Conservation (phyloP, 2,797 vertebrate genomes). For the Diglossa cyanea region DNA sequence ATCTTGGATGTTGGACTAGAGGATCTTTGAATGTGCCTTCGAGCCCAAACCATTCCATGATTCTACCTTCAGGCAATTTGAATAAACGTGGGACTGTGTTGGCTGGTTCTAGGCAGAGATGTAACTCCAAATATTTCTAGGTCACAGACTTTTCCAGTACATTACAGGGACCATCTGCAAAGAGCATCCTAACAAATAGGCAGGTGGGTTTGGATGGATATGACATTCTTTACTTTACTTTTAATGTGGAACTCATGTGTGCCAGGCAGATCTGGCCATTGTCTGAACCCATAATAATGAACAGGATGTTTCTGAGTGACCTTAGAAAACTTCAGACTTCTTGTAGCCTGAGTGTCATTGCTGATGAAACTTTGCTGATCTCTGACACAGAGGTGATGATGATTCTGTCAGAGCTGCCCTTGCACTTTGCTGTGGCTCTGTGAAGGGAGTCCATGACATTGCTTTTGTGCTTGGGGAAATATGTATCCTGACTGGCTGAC, state of each 20-base stretch:
- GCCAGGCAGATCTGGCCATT: neutral
- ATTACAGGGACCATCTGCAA: neutral
- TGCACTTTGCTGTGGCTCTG: neutral
- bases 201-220: neutral
- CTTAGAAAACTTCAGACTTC: neutral
- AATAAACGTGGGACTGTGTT: rapidly evolving
- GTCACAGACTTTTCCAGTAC: neutral
- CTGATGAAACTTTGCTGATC: neutral
- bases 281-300: neutral
- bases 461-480: neutral
- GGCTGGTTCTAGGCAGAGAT: neutral
- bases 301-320: neutral
- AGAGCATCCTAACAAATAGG: neutral
- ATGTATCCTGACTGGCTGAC: neutral
- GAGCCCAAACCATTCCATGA: neutral
- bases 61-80: neutral
- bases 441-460: neutral
- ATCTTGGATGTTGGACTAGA: neutral
- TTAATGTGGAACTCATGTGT: neutral
- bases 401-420: neutral
- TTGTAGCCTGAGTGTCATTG: neutral
- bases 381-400: neutral
- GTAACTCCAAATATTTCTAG: neutral
- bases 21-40: neutral
- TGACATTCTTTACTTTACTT: neutral